A percentile compares a stretch with the other conserved stretches of the same genome.
These are phyloP conservation scores for Scalopus aquaticus DNA, from an alignment of 2,113 vertebrate species.

Conservation along the genomic window DNA sequence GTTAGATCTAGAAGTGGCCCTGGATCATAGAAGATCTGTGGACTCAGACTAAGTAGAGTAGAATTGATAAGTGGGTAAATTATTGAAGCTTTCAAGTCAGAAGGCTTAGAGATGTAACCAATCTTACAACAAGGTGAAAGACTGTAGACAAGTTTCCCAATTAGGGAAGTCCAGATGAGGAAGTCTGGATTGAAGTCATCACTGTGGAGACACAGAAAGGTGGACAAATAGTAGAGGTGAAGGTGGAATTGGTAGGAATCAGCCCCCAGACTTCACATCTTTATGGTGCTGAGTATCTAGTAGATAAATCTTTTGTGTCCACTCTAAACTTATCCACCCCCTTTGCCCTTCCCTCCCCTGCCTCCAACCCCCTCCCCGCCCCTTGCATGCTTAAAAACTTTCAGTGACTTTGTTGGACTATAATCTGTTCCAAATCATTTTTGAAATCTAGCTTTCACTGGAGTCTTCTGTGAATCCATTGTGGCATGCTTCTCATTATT, in stretches of 20 bases:
- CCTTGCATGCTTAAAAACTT: background rate
- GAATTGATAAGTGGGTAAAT: background rate
- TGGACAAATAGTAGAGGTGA: background rate
- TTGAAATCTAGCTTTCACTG: background rate
- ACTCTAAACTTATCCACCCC: background rate
- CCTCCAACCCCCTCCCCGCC: too few species aligned
- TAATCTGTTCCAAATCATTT: background rate
- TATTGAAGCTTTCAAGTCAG: background rate
- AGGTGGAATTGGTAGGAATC: background rate
- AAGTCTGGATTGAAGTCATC: background rate
- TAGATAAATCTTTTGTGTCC: background rate
- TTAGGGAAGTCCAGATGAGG: background rate
- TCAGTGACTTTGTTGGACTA: background rate
- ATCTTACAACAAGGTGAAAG: background rate
- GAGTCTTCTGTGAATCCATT: background rate
- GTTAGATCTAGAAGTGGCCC: background rate
- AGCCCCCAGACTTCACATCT: background rate
- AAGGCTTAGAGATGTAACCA: background rate
- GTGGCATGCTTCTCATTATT: background rate
- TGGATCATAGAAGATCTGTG: background rate
- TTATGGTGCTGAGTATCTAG: background rate
- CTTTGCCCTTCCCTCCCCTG: accelerated
- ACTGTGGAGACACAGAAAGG: background rate
- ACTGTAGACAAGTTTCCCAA: background rate
- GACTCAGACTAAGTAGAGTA: background rate